Evolutionary conservation across 1,140 invertebrate species (phyloP).

Genomic region (Ephestia elutella): DNA sequence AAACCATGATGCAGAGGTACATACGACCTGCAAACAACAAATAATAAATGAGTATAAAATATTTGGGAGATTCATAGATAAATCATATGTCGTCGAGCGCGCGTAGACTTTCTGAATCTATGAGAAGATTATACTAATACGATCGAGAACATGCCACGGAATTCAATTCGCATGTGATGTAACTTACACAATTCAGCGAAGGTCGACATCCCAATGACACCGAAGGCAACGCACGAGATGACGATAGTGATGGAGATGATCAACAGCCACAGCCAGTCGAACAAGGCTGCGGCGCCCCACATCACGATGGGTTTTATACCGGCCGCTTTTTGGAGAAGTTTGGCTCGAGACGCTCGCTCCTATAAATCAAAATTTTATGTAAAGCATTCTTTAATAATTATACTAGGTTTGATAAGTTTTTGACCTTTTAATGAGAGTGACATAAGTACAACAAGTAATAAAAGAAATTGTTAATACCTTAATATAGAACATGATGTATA

Average conservation of each 20-base stretch:
- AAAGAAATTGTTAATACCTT: slow-evolving; percentile 55
- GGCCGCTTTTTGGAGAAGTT: slow-evolving; percentile 80
- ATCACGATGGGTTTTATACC: slow-evolving; percentile 82
- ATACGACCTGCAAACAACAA: slow-evolving; percentile 49
- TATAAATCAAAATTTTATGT: slow-evolving; percentile 20
- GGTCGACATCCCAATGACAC: slow-evolving; percentile 74
- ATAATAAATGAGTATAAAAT: background rate
- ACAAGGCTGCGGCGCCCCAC: slow-evolving; percentile 83
- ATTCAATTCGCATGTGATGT: no score
- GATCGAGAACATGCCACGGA: no score
- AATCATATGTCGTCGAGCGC: no score
- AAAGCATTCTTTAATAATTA: no score
- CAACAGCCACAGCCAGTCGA: slow-evolving; percentile 81
- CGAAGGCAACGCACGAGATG: slow-evolving; percentile 73
- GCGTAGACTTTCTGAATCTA: no score
- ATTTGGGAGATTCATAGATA: no score
- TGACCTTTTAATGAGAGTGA: no score
- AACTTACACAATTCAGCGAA: slow-evolving; percentile 68
- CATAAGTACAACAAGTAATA: background rate
- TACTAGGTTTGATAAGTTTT: no score
- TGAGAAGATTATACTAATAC: no score
- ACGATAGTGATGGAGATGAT: slow-evolving; percentile 72
- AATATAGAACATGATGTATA: slow-evolving; percentile 77
- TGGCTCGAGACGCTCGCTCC: slow-evolving; percentile 73
- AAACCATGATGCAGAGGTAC: slow-evolving; percentile 67